Percentiles rank a stretch among this genome's conserved stretches.
Evolutionary conservation across 2,888 invertebrate species (phyloP).

Genomic region (Clistopyga incitator): DNA sequence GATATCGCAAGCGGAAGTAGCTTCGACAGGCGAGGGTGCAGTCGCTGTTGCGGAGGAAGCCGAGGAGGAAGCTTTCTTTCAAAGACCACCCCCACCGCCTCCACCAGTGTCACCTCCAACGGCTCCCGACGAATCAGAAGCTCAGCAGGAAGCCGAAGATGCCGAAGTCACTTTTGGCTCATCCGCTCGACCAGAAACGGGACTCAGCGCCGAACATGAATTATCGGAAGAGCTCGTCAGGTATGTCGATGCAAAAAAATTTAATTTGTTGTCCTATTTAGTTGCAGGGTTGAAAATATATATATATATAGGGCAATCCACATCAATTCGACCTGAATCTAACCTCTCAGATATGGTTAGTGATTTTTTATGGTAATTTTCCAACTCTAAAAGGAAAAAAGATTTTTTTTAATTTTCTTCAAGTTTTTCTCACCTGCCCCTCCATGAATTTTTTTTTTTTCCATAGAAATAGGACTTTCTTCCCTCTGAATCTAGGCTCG

Average conservation of each 20-base stretch:
- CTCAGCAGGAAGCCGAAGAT: slow-evolving; percentile 68
- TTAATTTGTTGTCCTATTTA: background rate
- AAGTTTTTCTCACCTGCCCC: too few species aligned
- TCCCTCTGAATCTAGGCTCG: too few species aligned
- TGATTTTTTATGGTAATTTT: too few species aligned
- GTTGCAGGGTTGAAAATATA: background rate
- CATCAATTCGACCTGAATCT: background rate
- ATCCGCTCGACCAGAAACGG: slow-evolving; percentile 72
- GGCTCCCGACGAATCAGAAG: slow-evolving; percentile 78
- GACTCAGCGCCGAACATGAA: slow-evolving; percentile 70
- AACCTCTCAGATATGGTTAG: too few species aligned
- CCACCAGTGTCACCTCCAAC: slow-evolving; percentile 85
- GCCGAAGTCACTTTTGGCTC: slow-evolving; percentile 72
- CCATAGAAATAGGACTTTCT: background rate
- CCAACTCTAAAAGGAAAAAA: too few species aligned
- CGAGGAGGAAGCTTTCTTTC: slow-evolving; percentile 86
- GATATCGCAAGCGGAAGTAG: slow-evolving; percentile 69
- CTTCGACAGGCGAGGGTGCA: slow-evolving; percentile 64
- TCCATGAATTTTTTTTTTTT: slow-evolving; percentile 3
- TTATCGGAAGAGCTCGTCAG: slow-evolving; percentile 77
- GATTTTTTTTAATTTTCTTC: background rate
- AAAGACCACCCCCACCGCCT: slow-evolving; percentile 84
- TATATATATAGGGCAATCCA: background rate
- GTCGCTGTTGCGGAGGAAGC: slow-evolving; percentile 85
- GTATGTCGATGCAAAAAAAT: slow-evolving; percentile 66